Conservation (phyloP, 2,888 invertebrate species). For the Protodeltote pygarga region DNA sequence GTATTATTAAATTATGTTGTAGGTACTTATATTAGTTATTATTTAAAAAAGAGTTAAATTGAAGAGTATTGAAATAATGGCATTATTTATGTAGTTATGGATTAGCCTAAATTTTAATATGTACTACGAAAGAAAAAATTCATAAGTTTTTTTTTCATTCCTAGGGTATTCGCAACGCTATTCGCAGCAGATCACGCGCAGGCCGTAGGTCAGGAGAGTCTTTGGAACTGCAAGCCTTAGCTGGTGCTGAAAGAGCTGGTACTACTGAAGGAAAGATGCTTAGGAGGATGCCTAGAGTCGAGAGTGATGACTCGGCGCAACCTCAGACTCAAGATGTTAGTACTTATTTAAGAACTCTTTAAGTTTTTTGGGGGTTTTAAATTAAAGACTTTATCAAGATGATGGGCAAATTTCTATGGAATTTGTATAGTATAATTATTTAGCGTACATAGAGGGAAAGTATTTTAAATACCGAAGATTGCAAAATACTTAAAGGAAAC, state of each 20-base stretch:
- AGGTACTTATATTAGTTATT: no score
- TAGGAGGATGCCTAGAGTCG: slow-evolving; percentile 91
- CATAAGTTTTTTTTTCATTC: neutral
- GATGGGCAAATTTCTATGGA: no score
- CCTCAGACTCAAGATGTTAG: slow-evolving; percentile 69
- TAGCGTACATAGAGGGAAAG: no score
- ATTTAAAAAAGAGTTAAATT: no score
- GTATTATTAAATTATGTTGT: no score
- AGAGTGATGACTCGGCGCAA: slow-evolving; percentile 89
- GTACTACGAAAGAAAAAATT: neutral
- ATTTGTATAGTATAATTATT: no score
- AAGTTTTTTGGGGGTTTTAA: neutral
- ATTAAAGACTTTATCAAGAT: neutral
- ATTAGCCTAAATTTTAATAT: no score
- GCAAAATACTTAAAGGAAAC: no score
- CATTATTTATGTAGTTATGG: no score
- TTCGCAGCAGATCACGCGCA: slow-evolving; percentile 85
- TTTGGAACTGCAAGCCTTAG: slow-evolving; percentile 85
- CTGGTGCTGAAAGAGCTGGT: slow-evolving; percentile 71
- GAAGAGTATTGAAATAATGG: no score
- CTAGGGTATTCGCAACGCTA: slow-evolving; percentile 87
- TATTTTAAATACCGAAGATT: no score
- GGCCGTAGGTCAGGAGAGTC: slow-evolving; percentile 88
- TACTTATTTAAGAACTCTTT: neutral
- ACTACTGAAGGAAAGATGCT: slow-evolving; percentile 85